Percentiles rank a stretch among this genome's conserved stretches.
Conservation (phyloP, 2,888 invertebrate species). For the Mythimna pallens region DNA sequence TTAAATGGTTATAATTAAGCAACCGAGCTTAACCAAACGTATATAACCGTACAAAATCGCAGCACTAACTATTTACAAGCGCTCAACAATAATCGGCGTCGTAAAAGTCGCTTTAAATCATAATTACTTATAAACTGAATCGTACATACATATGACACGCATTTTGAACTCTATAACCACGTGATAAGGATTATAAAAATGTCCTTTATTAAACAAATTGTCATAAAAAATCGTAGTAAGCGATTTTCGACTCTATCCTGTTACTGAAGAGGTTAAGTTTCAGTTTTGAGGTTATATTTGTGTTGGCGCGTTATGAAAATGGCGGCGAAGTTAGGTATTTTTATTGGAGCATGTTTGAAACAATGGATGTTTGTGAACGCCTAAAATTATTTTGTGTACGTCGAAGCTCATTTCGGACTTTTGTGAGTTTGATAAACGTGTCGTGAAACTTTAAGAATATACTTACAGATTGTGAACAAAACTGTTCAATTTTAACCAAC, state of each 20-base stretch:
- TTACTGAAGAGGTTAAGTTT: slow-evolving; percentile 52
- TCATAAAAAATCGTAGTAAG: slow-evolving; percentile 54
- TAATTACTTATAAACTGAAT: slow-evolving; percentile 71
- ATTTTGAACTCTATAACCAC: slow-evolving; percentile 64
- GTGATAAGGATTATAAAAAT: slow-evolving; percentile 67
- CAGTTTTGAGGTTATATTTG: slow-evolving; percentile 64
- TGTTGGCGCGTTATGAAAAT: slow-evolving; percentile 73
- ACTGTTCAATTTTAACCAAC: slow-evolving; percentile 12
- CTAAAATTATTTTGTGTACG: slow-evolving; percentile 67
- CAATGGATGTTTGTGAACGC: slow-evolving; percentile 73
- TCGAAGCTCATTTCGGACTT: slow-evolving; percentile 61
- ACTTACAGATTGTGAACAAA: slow-evolving; percentile 38
- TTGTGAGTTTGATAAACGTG: slow-evolving; percentile 60
- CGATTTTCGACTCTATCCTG: slow-evolving; percentile 61
- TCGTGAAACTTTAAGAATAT: slow-evolving; percentile 51
- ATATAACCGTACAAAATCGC: slow-evolving; percentile 69
- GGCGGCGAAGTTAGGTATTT: slow-evolving; percentile 74
- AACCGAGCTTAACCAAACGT: slow-evolving; percentile 62
- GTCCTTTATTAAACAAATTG: slow-evolving; percentile 65
- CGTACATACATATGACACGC: slow-evolving; percentile 61
- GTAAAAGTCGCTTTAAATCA: slow-evolving; percentile 74
- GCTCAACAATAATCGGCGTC: slow-evolving; percentile 70
- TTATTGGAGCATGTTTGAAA: slow-evolving; percentile 75
- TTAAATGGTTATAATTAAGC: slow-evolving; percentile 66
- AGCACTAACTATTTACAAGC: slow-evolving; percentile 68